Conservation (phyloP, 92 coral and sea anemone genomes). For the Micromussa lordhowensis region DNA sequence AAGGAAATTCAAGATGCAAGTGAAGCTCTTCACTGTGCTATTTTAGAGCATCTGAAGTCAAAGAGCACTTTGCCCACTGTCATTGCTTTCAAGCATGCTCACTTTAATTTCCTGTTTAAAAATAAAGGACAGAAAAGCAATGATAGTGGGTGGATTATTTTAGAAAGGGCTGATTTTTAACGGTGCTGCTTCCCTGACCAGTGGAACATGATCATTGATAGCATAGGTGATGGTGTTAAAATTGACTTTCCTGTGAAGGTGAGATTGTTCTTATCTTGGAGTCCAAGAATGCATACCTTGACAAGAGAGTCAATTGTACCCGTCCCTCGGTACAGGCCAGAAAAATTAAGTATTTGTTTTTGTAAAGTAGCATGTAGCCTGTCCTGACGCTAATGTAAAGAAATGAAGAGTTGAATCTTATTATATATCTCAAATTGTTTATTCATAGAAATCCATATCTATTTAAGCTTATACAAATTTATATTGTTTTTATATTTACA, state of each 20-base stretch:
- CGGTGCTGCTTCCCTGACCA: conserved; percentile 29
- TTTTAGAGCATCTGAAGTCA: conserved; percentile 37
- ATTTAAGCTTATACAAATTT: too few relatives aligned
- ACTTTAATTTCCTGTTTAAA: conserved; percentile 17
- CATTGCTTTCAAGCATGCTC: conserved; percentile 25
- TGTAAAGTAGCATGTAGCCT: conserved; percentile 57
- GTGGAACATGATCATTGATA: conserved; percentile 48
- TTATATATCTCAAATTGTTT: too few relatives aligned
- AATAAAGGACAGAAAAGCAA: conserved; percentile 29
- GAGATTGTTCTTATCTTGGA: conserved; percentile 38
- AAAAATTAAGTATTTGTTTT: conserved; percentile 54
- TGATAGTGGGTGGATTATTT: conserved; percentile 18
- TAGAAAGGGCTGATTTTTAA: conserved; percentile 25
- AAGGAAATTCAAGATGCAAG: neutral
- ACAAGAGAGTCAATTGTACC: conserved; percentile 23
- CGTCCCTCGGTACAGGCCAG: conserved; percentile 50
- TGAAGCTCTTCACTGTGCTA: conserved; percentile 28
- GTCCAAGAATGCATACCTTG: conserved; percentile 57
- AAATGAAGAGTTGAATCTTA: too few relatives aligned
- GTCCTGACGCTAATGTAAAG: neutral
- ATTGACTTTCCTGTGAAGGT: conserved; percentile 59
- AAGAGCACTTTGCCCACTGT: conserved; percentile 30
- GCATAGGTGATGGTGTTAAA: conserved; percentile 55
- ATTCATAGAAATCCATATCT: too few relatives aligned
- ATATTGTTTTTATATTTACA: too few relatives aligned